A percentile compares a stretch with the other conserved stretches of the same genome.
Conservation (phyloP, 2,888 invertebrate species). For the Herminia tarsipennalis region DNA sequence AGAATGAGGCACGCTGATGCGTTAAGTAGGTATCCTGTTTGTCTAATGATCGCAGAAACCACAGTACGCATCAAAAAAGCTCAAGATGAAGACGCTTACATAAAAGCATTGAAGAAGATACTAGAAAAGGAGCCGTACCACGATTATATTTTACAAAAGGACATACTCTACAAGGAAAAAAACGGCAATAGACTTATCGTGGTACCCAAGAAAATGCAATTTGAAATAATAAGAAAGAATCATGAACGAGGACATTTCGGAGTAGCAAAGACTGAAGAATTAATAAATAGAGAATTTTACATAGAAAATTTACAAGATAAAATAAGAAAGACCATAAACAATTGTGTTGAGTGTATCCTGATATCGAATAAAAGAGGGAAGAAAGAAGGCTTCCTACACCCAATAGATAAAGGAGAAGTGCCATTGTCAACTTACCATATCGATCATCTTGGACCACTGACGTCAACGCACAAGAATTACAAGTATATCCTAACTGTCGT, state of each 20-base stretch:
- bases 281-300: constrained; percentile 31
- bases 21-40: neutral
- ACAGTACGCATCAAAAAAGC: neutral
- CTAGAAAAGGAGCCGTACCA: neutral
- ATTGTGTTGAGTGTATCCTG: constrained; percentile 30
- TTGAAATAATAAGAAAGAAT: constrained; percentile 48
- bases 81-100: neutral
- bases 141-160: neutral
- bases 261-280: constrained; percentile 27
- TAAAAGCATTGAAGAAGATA: neutral
- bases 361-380: constrained; percentile 16
- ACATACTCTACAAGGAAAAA: neutral
- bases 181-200: neutral
- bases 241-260: constrained; percentile 40
- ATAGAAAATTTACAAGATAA: constrained; percentile 23
- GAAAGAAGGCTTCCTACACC: constrained; percentile 5
- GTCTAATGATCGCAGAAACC: too few species aligned
- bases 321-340: constrained; percentile 20
- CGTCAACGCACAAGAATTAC: constrained; percentile 2
- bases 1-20: constrained; percentile 35
- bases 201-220: constrained; percentile 18
- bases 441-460: constrained; percentile 9
- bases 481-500: constrained; percentile 6
- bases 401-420: constrained; percentile 6
- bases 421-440: constrained; percentile 5